Evolutionary conservation across 2,888 invertebrate genomes (phyloP).

Genomic region (Drosophila quinaria): DNA sequence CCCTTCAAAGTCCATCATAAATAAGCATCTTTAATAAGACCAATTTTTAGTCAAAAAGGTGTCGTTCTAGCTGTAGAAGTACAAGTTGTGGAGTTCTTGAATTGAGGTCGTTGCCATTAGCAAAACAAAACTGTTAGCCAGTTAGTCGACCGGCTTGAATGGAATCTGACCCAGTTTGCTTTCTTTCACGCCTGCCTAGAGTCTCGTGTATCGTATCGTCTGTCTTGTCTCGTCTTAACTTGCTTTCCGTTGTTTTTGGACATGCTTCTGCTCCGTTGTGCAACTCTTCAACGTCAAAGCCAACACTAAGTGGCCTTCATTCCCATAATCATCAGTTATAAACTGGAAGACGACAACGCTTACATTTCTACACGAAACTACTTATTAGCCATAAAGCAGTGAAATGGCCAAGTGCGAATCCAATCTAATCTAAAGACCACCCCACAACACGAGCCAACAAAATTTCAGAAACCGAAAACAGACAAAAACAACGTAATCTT

Average conservation of each 20-base stretch:
- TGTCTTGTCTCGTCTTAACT: slow-evolving; percentile 27
- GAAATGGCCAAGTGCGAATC: slow-evolving; percentile 38
- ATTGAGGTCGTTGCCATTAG: slow-evolving; percentile 64
- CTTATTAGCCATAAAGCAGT: slow-evolving; percentile 16
- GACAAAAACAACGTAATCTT: not conserved
- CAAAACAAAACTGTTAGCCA: slow-evolving; percentile 73
- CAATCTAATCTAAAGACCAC: slow-evolving; percentile 47
- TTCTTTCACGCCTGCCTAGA: slow-evolving; percentile 71
- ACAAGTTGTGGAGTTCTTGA: slow-evolving; percentile 24
- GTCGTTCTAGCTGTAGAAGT: slow-evolving; percentile 36
- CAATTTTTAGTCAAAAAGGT: slow-evolving; percentile 10
- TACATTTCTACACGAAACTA: slow-evolving; percentile 25
- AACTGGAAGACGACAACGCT: slow-evolving; percentile 24
- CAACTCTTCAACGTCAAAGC: slow-evolving; percentile 59
- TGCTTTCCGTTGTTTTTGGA: slow-evolving; percentile 51
- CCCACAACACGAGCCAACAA: slow-evolving; percentile 9
- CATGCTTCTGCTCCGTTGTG: slow-evolving; percentile 54
- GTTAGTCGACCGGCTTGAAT: slow-evolving; percentile 65
- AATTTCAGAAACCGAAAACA: not conserved
- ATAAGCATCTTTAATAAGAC: not conserved
- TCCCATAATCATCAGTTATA: slow-evolving; percentile 68
- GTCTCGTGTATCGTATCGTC: slow-evolving; percentile 19
- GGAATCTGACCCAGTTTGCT: slow-evolving; percentile 80
- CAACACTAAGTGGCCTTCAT: slow-evolving; percentile 56
- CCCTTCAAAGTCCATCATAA: slow-evolving; percentile 1